Base-by-base conservation (phyloP, 2,113 vertebrate genomes). In the Vulpes lagopus region DNA sequence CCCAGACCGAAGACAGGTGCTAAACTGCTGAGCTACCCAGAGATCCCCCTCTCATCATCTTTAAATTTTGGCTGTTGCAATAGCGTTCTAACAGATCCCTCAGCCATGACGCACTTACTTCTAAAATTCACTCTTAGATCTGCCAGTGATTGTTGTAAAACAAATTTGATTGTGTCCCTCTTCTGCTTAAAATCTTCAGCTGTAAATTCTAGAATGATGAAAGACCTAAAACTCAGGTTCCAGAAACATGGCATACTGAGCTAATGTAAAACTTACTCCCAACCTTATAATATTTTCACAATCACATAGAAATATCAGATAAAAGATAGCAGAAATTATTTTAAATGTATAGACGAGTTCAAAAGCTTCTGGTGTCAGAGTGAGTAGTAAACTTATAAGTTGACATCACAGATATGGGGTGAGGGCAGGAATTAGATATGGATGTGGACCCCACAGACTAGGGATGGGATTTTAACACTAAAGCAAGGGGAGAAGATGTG, bases 171-270 rank as follows among this genome's bases (percentile, higher is more conserved):
- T 23, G 5, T 22, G 14, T 82, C 43, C 27, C 23, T 89, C 79
- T 79, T 35, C 10, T 67, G 17, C 53, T 88, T 57, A 64, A 76
- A 95, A 87, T 20, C 57, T 78, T 91, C 16, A 17, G 5, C 5
- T 81, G 15, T 69, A 60, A 95, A 69, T 76, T 95, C 71, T 27
- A 95, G 51, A 90, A 25, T 73, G 64, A 83, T 69, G 27, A 67
- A 92, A 49, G 38, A 69, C 43, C 64, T 90, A 62, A 35, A 93
- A 80, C 35, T 67, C 79, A 43, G 62, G 20, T 49, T 35, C n/a
- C 60, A 95, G 80, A 81, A 85, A 80, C 1, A 12, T 11, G 8
- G n/a, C 51, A 57, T 16, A 32, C 12, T 57, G 69, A 83, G 60
- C 16, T 32, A 17, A 81, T 7, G 59, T 35, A 64, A 62, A 92